Base-by-base conservation (phyloP, 2,888 invertebrate genomes). In the Eugnorisma glareosa region DNA sequence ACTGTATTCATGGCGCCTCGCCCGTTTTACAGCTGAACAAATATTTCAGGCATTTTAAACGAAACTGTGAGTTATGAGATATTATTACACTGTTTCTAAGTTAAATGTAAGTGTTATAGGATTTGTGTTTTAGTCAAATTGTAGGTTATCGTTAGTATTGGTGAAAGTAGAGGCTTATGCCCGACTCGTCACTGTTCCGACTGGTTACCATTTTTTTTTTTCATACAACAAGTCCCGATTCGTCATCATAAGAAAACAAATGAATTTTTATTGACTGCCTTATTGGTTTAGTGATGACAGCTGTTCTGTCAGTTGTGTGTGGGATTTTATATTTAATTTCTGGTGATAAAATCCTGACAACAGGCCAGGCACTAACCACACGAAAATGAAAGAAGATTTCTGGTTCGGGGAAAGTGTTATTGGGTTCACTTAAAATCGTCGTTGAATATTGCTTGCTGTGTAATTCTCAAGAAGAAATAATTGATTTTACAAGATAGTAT, bases 21-120 rank as follows among this genome's bases (percentile, higher is more conserved):
- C 3, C n/a, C 8, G 37, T 35, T 64, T 72, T 59, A 64, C 77
- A 72, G 72, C 82, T 68, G 82, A 40, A 69, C 59, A 81, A 81
- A 81, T 82, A 81, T 81, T 82, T 82, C 54, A 35, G 82, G 40
- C 35, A 67, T 81, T 78, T 66, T 61, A 72, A 82, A 72, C 69
- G 73, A 69, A 81, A 73, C 31, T 66, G 77, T 77, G 72, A 82
- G 45, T 73, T 66, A 82, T 73, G 51, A 51, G n/a, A n/a, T n/a
- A n/a, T n/a, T n/a, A n/a, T n/a, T n/a, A n/a, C n/a, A 43, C 15
- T 21, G 13, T 37, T 82, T 24, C 70, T 45, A 45, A 15, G 48
- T 40, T 67, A 37, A 37, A 45, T 61, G 68, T 57, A n/a, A 64
- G 43, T 71, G 28, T 64, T 48, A 28, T 5, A n/a, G 43, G 21